A percentile compares a stretch with the other conserved stretches of the same genome.
Conservation (phyloP, 2,113 vertebrate genomes). For the Heterotilapia buettikoferi region DNA sequence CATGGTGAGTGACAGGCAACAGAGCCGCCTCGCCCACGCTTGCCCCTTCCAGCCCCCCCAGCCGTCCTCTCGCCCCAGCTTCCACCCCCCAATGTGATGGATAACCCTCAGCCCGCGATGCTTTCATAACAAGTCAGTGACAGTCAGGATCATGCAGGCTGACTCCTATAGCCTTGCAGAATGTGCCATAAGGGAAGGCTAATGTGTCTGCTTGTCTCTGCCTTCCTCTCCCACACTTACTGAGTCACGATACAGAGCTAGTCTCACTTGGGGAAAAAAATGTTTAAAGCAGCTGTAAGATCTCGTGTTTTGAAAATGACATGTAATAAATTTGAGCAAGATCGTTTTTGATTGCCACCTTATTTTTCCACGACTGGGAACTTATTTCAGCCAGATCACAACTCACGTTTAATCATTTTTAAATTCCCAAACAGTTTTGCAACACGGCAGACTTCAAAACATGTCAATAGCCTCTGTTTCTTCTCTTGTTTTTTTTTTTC, state of each 20-base stretch:
- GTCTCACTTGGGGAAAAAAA: slow-evolving; percentile 11
- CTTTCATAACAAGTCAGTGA: slow-evolving; percentile 65
- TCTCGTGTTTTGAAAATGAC: slow-evolving; percentile 6
- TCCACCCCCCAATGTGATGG: slow-evolving; percentile 51
- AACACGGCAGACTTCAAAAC: slow-evolving; percentile 11
- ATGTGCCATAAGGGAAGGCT: slow-evolving; percentile 55
- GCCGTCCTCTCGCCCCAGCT: slow-evolving; percentile 41
- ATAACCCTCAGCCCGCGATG: slow-evolving; percentile 45
- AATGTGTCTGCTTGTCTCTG: slow-evolving; percentile 61
- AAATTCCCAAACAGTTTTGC: not conserved
- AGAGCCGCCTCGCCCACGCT: slow-evolving; percentile 34
- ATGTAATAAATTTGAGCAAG: not conserved
- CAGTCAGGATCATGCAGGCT: slow-evolving; percentile 60
- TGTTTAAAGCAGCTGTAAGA: slow-evolving; percentile 34
- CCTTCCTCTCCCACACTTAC: slow-evolving; percentile 42
- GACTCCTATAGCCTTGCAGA: slow-evolving; percentile 54
- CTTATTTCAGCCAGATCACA: slow-evolving; percentile 1
- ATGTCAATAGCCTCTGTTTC: slow-evolving; percentile 21
- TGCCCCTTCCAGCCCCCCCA: not conserved
- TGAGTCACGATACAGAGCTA: slow-evolving; percentile 45
- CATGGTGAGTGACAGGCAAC: slow-evolving; percentile 66
- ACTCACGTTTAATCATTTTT: slow-evolving; percentile 14
- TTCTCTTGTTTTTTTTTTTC: not conserved
- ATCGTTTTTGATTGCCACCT: not conserved
- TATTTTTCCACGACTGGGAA: slow-evolving; percentile 6